A percentile compares a stretch with the other conserved stretches of the same genome.
These are phyloP conservation scores for Aleiodes sp. DNA, from an alignment of 1,140 invertebrate species.

Conservation along the genomic window DNA sequence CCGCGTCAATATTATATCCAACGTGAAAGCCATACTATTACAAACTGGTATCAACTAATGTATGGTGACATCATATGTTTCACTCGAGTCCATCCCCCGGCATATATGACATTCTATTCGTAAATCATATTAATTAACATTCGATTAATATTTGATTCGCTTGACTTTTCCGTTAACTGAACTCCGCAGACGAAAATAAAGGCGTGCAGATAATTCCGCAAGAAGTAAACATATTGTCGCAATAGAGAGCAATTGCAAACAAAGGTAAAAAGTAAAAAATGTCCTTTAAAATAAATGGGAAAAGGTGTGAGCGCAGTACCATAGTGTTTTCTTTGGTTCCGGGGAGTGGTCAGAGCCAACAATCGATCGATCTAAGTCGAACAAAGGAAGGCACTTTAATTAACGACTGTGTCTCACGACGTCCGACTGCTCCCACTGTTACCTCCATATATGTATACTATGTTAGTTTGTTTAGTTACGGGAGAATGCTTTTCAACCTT, in stretches of 20 bases:
- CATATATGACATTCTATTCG: too few species aligned
- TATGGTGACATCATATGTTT: constrained; percentile 52
- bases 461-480: constrained; percentile 40
- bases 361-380: constrained; percentile 55
- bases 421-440: constrained; percentile 20
- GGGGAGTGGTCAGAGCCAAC: constrained; percentile 39
- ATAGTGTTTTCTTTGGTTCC: constrained; percentile 36
- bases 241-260: background rate
- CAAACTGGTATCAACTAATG: constrained; percentile 46
- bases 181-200: constrained; percentile 5
- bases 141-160: background rate
- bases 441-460: background rate
- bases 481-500: constrained; percentile 18
- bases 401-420: constrained; percentile 50
- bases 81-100: too few species aligned
- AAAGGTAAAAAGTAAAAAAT: constrained; percentile 14
- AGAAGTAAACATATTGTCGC: background rate
- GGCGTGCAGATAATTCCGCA: background rate
- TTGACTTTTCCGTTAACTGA: background rate
- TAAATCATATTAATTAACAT: constrained; percentile 46
- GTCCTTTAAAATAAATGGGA: constrained; percentile 27
- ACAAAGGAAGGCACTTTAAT: constrained; percentile 58
- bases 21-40: background rate
- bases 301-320: constrained; percentile 27
- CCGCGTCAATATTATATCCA: constrained; percentile 21